Evolutionary conservation across 2,888 invertebrate genomes (phyloP).

Genomic region (Escarpia spicata): DNA sequence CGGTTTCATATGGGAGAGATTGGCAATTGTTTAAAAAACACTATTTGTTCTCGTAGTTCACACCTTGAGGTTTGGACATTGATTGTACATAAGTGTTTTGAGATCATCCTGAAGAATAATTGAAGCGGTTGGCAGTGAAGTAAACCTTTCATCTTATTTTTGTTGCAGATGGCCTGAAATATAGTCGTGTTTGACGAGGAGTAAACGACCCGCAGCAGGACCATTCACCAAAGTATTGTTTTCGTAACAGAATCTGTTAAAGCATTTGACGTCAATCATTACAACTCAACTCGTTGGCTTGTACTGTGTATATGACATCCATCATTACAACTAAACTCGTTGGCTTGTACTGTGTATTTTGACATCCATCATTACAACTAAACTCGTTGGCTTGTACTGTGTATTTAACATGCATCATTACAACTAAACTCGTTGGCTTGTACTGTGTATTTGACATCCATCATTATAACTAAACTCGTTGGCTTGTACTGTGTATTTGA

Average conservation of each 20-base stretch:
- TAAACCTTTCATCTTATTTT: neutral
- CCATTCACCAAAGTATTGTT: neutral
- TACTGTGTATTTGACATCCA: neutral
- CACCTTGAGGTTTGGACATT: neutral
- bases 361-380: too few species aligned
- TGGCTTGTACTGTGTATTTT: neutral
- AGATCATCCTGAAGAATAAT: neutral
- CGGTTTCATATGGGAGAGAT: neutral
- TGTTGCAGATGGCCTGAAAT: constrained; percentile 16
- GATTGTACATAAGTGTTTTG: neutral
- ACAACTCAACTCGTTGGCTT: neutral
- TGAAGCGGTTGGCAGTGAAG: neutral
- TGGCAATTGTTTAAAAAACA: neutral
- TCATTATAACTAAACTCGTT: neutral
- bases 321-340: neutral
- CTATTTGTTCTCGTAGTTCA: neutral
- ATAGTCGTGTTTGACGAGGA: neutral
- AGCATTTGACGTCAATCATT: neutral
- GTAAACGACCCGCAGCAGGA: neutral
- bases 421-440: neutral
- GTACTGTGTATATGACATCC: neutral
- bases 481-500: neutral
- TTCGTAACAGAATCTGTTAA: neutral
- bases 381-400: too few species aligned
- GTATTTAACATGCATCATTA: neutral